phyloP scores from a whole-genome alignment of 2,113 vertebrate genomes.

The Microcebus jonahi region DNA sequence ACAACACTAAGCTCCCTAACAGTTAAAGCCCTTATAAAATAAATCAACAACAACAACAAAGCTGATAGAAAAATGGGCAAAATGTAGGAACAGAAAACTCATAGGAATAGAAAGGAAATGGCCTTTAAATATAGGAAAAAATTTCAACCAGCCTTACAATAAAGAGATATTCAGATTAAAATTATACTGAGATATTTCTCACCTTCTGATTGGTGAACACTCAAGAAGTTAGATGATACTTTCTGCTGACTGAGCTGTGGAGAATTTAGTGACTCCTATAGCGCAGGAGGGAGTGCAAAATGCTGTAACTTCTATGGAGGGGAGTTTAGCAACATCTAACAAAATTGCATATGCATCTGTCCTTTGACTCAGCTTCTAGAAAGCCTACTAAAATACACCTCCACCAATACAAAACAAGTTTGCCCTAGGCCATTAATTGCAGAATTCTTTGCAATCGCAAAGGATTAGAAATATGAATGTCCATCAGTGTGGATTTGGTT shows the following conservation, averaged over 20 bases:
- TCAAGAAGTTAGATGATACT: background rate
- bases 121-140: background rate
- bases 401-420: background rate
- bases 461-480: background rate
- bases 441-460: background rate
- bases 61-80: background rate
- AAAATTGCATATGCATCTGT: background rate
- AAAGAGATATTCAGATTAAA: slow-evolving; percentile 35
- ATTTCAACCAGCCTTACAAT: background rate
- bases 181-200: background rate
- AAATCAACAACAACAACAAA: background rate
- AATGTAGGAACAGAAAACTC: background rate
- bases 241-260: background rate
- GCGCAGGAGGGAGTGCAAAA: background rate
- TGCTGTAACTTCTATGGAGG: background rate
- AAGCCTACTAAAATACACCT: background rate
- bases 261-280: background rate
- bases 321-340: background rate
- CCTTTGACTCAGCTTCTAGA: background rate
- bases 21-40: background rate
- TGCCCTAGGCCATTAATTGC: background rate
- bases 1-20: background rate
- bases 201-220: background rate
- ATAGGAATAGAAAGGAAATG: background rate
- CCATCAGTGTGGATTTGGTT: background rate